Conservation (phyloP, 2,888 invertebrate genomes). For the Spilosoma lubricipeda region DNA sequence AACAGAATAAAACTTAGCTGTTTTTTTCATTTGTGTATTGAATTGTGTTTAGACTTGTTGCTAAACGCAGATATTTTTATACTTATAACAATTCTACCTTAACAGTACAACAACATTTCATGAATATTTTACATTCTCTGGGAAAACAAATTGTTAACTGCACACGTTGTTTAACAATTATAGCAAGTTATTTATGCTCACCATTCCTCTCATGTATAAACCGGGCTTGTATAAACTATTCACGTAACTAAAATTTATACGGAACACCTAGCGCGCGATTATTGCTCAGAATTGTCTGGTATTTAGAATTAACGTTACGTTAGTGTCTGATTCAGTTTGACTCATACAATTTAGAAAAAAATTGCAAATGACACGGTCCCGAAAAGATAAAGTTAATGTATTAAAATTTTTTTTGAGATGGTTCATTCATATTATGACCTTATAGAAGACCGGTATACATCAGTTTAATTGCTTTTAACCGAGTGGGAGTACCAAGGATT, state of each 20-base stretch:
- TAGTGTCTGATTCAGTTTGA: background rate
- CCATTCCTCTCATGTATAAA: background rate
- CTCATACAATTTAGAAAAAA: background rate
- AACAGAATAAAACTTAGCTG: constrained; percentile 17
- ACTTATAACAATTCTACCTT: background rate
- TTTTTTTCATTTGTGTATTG: constrained; percentile 11
- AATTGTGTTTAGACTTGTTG: constrained; percentile 23
- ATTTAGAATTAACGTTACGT: background rate
- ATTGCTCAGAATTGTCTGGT: background rate
- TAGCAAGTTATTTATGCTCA: background rate
- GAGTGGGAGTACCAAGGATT: too few species aligned
- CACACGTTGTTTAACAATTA: background rate
- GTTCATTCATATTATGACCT: too few species aligned
- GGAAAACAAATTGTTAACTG: background rate
- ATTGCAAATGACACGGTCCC: background rate
- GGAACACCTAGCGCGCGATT: background rate
- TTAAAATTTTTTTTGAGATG: too few species aligned
- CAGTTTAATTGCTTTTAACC: too few species aligned
- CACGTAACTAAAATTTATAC: background rate
- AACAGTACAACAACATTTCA: background rate
- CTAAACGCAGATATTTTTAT: constrained; percentile 16
- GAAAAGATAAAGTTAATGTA: too few species aligned
- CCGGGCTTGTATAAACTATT: background rate
- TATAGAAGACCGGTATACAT: too few species aligned
- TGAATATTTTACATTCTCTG: background rate